These are phyloP conservation scores for Phalacrocorax carbo DNA, from an alignment of 2,113 vertebrate genomes.

Conservation along the genomic window DNA sequence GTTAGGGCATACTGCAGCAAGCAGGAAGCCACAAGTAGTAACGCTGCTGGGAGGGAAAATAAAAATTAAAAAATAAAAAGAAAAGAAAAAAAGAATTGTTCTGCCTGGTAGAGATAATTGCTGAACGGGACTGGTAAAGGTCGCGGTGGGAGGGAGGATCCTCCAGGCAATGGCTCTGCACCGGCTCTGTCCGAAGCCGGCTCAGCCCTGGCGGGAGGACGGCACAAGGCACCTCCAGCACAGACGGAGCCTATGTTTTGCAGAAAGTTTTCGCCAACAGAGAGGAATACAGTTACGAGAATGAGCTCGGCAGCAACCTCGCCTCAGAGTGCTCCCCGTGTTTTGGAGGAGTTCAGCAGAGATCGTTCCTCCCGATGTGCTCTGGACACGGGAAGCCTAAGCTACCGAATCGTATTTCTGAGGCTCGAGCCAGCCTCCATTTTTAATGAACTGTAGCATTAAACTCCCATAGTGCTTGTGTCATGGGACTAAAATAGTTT, in stretches of 20 bases:
- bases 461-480: not conserved
- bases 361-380: not conserved
- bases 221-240: not conserved
- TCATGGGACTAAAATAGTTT: constrained; percentile 17
- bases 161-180: not conserved
- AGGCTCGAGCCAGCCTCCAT: not conserved
- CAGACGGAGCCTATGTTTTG: not conserved
- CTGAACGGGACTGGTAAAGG: not conserved
- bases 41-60: not conserved
- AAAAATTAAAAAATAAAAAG: too few species aligned
- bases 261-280: not conserved
- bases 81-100: not conserved
- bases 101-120: not conserved
- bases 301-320: not conserved
- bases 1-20: rapidly evolving
- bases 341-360: not conserved
- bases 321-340: rapidly evolving
- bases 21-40: not conserved
- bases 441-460: not conserved
- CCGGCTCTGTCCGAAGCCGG: not conserved
- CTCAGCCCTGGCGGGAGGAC: not conserved
- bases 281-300: rapidly evolving
- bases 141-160: not conserved
- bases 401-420: not conserved
- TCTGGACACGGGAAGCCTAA: not conserved